Conservation (phyloP, 1,140 invertebrate species). For the Chrysopa pallens region DNA sequence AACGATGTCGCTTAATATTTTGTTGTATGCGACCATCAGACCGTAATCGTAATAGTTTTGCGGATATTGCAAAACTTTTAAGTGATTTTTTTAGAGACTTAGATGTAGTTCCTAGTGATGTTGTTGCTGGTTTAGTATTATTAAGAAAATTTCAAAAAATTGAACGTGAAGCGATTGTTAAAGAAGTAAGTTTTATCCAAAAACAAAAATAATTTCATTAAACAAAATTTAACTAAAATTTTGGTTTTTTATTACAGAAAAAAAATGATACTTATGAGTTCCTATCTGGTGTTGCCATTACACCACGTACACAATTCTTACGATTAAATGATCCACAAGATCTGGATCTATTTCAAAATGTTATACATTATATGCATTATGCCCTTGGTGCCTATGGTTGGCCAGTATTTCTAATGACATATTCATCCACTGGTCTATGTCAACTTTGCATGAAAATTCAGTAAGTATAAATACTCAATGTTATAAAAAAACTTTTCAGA, state of each 20-base stretch:
- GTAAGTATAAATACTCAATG: constrained; percentile 17
- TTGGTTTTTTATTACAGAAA: neutral
- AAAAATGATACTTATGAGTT: constrained; percentile 82
- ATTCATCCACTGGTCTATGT: constrained; percentile 51
- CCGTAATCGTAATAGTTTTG: constrained; percentile 64
- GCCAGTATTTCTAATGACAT: constrained; percentile 70
- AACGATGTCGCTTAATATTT: constrained; percentile 65
- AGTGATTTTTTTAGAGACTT: constrained; percentile 82
- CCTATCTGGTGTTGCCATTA: constrained; percentile 72
- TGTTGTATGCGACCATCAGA: constrained; percentile 73
- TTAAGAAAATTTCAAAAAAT: constrained; percentile 68
- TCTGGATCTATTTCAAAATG: constrained; percentile 52
- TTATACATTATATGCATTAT: constrained; percentile 76
- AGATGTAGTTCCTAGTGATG: constrained; percentile 84
- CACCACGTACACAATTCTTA: constrained; percentile 66
- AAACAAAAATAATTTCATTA: constrained; percentile 1
- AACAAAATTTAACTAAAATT: constrained; percentile 2
- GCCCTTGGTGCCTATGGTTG: constrained; percentile 80
- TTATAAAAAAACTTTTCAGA: no score
- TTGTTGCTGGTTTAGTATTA: constrained; percentile 69
- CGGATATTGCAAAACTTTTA: constrained; percentile 69
- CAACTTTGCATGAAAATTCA: constrained; percentile 49
- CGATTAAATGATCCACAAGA: constrained; percentile 59
- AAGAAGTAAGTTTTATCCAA: constrained; percentile 32
- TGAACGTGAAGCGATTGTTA: constrained; percentile 57